Evolutionary conservation across 2,888 invertebrate genomes (phyloP).

Genomic region (Parnassius apollo): DNA sequence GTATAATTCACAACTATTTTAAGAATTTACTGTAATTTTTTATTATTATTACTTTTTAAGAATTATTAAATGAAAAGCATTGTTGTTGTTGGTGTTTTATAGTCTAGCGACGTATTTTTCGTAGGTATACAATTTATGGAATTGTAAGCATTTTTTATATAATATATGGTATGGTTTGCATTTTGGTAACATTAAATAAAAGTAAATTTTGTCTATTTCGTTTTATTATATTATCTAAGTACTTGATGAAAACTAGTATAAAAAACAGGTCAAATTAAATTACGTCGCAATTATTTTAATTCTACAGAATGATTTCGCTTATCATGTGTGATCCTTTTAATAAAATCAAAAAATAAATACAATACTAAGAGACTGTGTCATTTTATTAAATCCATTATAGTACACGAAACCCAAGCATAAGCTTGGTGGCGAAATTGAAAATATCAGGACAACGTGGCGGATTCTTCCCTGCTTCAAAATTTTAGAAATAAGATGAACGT

Average conservation of each 20-base stretch:
- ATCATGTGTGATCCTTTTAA: no score
- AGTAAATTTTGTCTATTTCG: background rate
- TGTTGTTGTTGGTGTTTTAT: constrained; percentile 18
- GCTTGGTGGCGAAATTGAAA: no score
- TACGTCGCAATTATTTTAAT: no score
- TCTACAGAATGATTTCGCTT: no score
- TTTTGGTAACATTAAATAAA: constrained; percentile 11
- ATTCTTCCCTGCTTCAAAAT: no score
- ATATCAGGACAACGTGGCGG: no score
- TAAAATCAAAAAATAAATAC: no score
- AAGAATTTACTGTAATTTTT: constrained; percentile 10
- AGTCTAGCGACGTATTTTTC: constrained; percentile 9
- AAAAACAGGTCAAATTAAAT: no score
- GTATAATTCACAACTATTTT: constrained; percentile 9
- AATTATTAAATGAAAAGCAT: constrained; percentile 6
- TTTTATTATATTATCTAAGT: constrained; percentile 16
- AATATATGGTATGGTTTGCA: constrained; percentile 3
- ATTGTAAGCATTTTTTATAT: constrained; percentile 13
- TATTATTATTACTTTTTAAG: constrained; percentile 1
- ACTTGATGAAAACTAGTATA: background rate
- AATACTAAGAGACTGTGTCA: no score
- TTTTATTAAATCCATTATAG: no score
- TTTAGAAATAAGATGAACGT: no score
- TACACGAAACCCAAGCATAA: no score
- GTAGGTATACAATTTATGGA: background rate